Evolutionary conservation across 2,888 invertebrate species (phyloP).

Genomic region (Helleia helle): DNA sequence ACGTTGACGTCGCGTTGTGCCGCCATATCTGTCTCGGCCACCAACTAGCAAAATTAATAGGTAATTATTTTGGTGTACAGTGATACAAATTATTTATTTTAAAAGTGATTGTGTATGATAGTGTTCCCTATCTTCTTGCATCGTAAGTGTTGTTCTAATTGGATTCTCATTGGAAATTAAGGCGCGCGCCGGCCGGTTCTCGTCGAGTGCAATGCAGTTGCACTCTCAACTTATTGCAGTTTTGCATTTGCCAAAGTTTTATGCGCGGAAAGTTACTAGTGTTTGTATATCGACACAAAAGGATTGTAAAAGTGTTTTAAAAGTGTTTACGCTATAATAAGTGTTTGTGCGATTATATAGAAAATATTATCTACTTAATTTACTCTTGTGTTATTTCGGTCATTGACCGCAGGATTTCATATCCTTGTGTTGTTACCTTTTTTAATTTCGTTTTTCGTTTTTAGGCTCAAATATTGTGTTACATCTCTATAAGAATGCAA

Average conservation of each 20-base stretch:
- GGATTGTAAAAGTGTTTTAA: conserved; percentile 51
- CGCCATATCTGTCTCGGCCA: conserved; percentile 80
- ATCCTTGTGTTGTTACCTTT: conserved; percentile 47
- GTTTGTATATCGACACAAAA: conserved; percentile 41
- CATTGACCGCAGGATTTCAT: conserved; percentile 72
- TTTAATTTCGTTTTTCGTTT: conserved; percentile 56
- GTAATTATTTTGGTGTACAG: conserved; percentile 72
- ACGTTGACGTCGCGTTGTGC: conserved; percentile 80
- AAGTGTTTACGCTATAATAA: conserved; percentile 51
- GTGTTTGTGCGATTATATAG: conserved; percentile 58
- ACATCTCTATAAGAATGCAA: conserved; percentile 62
- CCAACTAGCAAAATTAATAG: conserved; percentile 76
- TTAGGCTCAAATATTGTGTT: conserved; percentile 52
- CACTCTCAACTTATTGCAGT: conserved; percentile 74
- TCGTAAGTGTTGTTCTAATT: conserved; percentile 50
- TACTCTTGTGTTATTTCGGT: conserved; percentile 70
- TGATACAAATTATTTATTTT: conserved; percentile 47
- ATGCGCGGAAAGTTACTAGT: conserved; percentile 67
- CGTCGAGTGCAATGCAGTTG: conserved; percentile 74
- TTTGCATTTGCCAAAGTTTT: conserved; percentile 67
- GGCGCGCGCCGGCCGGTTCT: conserved; percentile 73
- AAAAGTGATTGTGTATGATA: conserved; percentile 54
- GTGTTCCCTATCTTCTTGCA: conserved; percentile 45
- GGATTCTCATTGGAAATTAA: conserved; percentile 65
- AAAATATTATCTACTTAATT: conserved; percentile 60